Base-by-base conservation (phyloP, 2,113 vertebrate genomes). In the Morone saxatilis region DNA sequence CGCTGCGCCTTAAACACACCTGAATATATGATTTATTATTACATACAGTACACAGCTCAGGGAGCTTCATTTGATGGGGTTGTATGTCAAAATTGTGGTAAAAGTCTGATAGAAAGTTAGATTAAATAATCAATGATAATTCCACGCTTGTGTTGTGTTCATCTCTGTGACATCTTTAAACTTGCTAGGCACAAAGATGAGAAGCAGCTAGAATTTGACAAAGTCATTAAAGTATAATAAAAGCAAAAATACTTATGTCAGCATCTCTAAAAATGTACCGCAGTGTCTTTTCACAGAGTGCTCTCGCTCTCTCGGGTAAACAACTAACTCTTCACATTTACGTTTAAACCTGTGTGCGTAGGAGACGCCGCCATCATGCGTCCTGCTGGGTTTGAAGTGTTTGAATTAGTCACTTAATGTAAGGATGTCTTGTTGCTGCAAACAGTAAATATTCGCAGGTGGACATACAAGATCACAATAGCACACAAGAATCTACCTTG, bases 41-140 rank as follows among this genome's bases (percentile, higher is more conserved):
- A 68, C 38, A 25, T 22, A 54, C 25, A 62, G 17, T 31, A 41
- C 77, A 50, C 62, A 31, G 61, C 38, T 72, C 36, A 25, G 38
- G 6, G 50, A 59, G 68, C 19, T 47, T 31, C 7, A 36, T 20
- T 67, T 54, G 31, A 63, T 53, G 12, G 7, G 10, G 2, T 41
- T 40, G 2, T 40, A 36, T 7, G 6, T 70, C 19, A 60, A 57
- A 57, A 53, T 31, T 60, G 53, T 48, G 10, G 31, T 31, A 17
- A 13, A 67, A 56, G 41, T 40, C 25, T 45, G 22, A 40, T 9
- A 19, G 40, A 47, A 16, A 56, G n/a, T 41, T 19, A 31, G 8
- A 68, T 73, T 14, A 73, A 71, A 71, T 53, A 25, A 77, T 68
- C n/a, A 8, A 77, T 40, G 68, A 13, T 17, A 53, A 70, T 70